Evolutionary conservation across 2,797 vertebrate genomes (phyloP).

Genomic region (Paedocypris micromegethes): DNA sequence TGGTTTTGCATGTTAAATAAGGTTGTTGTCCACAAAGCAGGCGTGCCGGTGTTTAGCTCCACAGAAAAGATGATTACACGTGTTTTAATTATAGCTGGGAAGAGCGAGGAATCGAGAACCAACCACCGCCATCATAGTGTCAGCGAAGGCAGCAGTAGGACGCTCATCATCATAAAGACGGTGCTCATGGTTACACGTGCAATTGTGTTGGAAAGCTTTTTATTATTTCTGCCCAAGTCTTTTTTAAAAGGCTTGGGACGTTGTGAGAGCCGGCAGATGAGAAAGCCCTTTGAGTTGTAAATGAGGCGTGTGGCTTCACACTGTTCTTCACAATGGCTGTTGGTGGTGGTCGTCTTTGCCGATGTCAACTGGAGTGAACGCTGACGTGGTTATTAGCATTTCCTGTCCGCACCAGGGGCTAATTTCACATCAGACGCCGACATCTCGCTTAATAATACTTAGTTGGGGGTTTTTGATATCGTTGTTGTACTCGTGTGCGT

Average conservation of each 20-base stretch:
- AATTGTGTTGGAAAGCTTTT: constrained; percentile 46
- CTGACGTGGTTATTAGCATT: constrained; percentile 17
- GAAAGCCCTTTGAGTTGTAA: constrained; percentile 36
- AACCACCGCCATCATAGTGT: constrained; percentile 49
- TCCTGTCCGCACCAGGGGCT: not conserved
- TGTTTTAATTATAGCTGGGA: constrained; percentile 54
- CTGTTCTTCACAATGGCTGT: constrained; percentile 16
- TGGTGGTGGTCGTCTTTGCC: not conserved
- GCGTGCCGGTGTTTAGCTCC: constrained; percentile 21
- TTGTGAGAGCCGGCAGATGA: constrained; percentile 20
- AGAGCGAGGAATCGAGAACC: constrained; percentile 14
- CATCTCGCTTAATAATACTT: constrained; percentile 1
- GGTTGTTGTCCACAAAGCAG: constrained; percentile 5
- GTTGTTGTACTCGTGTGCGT: too few relatives aligned
- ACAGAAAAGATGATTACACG: constrained; percentile 41
- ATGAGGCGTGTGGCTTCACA: constrained; percentile 17
- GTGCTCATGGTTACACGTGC: constrained; percentile 34
- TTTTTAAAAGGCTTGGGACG: constrained; percentile 12
- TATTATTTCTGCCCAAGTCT: constrained; percentile 40
- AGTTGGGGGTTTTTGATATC: not conserved
- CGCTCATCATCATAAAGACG: constrained; percentile 20
- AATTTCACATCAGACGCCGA: constrained; percentile 1
- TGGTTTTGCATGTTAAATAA: not conserved
- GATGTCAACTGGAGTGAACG: constrained; percentile 1
- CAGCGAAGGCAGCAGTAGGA: constrained; percentile 25